Percentiles rank a stretch among this genome's conserved stretches.
Evolutionary conservation across 2,797 vertebrate genomes (phyloP).

Genomic region (Cryptoprocta ferox): DNA sequence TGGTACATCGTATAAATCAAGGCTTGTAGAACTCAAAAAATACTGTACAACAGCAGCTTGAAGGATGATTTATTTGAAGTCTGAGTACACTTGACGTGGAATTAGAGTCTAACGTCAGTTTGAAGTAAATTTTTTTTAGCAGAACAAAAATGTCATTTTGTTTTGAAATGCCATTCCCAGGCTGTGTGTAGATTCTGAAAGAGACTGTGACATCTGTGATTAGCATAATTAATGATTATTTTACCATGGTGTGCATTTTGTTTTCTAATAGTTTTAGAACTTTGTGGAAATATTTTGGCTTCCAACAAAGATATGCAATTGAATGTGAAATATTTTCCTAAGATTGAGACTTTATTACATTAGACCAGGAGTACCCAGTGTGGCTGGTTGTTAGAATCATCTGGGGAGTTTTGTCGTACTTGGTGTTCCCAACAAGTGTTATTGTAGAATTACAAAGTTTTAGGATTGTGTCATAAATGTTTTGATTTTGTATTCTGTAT

Average conservation of each 20-base stretch:
- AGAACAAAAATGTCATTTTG: not conserved
- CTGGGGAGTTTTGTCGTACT: not conserved
- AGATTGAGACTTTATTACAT: not conserved
- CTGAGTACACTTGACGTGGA: not conserved
- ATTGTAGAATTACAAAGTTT: not conserved
- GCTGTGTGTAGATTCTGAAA: not conserved
- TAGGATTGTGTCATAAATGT: not conserved
- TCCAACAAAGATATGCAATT: not conserved
- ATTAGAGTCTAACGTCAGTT: not conserved
- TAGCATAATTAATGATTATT: not conserved
- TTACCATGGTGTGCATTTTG: not conserved
- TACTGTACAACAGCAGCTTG: not conserved
- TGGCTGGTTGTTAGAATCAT: not conserved
- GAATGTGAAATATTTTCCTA: not conserved
- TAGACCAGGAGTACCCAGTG: not conserved
- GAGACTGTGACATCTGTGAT: not conserved
- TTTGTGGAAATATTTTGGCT: not conserved
- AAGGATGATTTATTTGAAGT: not conserved
- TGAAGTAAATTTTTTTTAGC: conserved; percentile 38
- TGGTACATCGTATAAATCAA: not conserved
- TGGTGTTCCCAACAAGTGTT: not conserved
- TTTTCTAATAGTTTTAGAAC: conserved; percentile 10
- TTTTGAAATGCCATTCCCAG: not conserved
- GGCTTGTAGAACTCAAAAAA: not conserved
- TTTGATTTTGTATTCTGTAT: not conserved